phyloP scores from a whole-genome alignment of 2,797 vertebrate species.

The Prunella strophiata region DNA sequence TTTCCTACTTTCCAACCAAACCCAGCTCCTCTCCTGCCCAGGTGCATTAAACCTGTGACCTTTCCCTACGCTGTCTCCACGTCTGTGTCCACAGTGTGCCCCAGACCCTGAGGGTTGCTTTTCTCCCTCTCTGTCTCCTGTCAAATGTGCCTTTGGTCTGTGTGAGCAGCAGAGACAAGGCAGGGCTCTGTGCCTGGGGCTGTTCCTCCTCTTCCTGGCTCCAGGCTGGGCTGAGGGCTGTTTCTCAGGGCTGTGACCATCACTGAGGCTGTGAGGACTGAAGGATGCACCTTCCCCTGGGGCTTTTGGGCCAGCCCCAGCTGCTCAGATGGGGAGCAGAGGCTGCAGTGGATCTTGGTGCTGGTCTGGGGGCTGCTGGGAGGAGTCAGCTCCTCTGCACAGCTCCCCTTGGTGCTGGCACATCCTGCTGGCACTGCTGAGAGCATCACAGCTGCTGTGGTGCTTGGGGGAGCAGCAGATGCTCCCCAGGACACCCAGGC shows the following conservation, averaged over 20 bases:
- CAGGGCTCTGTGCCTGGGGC: neutral
- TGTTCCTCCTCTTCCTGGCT: neutral
- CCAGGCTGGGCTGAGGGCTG: accelerated
- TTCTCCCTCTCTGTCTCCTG: neutral
- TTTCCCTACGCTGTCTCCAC: neutral
- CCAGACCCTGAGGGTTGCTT: neutral
- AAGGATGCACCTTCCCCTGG: neutral
- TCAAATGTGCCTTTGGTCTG: neutral
- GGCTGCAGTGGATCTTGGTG: accelerated
- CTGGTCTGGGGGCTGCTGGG: neutral
- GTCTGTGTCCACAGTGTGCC: neutral
- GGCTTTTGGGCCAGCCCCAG: neutral
- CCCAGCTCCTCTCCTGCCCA: neutral
- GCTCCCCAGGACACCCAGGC: neutral
- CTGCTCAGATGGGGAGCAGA: neutral
- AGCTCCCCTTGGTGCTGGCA: neutral
- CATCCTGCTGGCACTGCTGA: accelerated
- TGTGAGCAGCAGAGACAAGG: neutral
- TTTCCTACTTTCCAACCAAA: neutral
- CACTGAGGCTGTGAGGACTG: neutral
- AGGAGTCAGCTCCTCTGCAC: neutral
- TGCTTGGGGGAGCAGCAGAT: neutral
- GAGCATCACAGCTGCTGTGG: accelerated
- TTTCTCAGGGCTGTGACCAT: neutral
- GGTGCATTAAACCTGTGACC: neutral